Percentiles rank a stretch among this genome's conserved stretches.
Conservation (phyloP, 1,140 invertebrate genomes). For the Pteromalus puparum region DNA sequence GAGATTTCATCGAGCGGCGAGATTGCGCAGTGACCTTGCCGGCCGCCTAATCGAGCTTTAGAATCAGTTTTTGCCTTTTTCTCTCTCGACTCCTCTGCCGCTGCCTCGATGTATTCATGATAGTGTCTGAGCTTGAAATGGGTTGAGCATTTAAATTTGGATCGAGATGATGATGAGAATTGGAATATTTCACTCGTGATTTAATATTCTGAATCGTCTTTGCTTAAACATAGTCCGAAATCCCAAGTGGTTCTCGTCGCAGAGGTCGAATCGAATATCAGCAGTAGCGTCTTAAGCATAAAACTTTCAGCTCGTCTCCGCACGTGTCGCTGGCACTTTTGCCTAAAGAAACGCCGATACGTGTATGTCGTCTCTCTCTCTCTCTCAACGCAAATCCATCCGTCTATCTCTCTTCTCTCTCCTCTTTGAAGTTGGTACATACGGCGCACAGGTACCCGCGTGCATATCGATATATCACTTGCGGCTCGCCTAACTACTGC, state of each 20-base stretch:
- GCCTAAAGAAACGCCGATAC: not conserved
- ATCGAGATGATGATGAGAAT: too few species aligned
- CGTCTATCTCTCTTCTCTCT: not conserved
- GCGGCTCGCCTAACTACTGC: constrained; percentile 47
- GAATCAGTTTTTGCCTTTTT: not conserved
- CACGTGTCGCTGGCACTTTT: not conserved
- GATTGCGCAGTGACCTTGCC: constrained; percentile 19
- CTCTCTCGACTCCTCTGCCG: not conserved
- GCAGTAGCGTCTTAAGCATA: not conserved
- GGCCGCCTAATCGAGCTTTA: constrained; percentile 20
- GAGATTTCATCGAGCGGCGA: constrained; percentile 32
- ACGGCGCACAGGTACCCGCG: not conserved
- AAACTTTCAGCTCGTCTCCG: not conserved
- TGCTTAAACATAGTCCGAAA: too few species aligned
- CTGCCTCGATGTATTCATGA: not conserved
- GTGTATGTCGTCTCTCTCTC: not conserved
- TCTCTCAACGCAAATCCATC: not conserved
- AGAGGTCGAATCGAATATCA: not conserved
- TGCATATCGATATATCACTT: constrained; percentile 63
- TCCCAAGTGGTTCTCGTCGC: not conserved
- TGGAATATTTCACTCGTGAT: too few species aligned
- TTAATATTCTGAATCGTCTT: not conserved
- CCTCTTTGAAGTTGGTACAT: constrained; percentile 57
- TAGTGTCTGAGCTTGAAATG: too few species aligned
- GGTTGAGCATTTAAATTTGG: too few species aligned